Percentiles rank a stretch among this genome's conserved stretches.
Evolutionary conservation across 1,140 invertebrate species (phyloP).

Genomic region (Saccostrea glomerata): DNA sequence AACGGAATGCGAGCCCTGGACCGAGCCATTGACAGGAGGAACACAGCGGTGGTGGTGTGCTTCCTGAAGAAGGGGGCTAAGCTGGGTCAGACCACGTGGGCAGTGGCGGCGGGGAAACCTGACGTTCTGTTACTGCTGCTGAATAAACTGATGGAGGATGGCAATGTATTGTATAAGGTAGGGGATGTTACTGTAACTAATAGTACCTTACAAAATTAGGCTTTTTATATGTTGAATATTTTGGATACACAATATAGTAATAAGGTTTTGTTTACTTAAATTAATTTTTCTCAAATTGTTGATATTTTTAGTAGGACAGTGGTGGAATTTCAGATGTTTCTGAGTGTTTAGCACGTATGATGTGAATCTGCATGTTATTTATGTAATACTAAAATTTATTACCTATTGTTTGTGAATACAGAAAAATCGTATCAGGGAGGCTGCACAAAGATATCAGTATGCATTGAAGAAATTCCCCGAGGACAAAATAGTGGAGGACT

Average conservation of each 20-base stretch:
- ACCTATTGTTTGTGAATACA: constrained; percentile 60
- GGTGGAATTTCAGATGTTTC: too few species aligned
- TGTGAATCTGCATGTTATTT: neutral
- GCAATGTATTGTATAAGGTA: constrained; percentile 91
- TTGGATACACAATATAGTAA: too few species aligned
- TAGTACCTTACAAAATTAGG: neutral
- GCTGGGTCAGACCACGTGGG: constrained; percentile 94
- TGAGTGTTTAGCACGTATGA: neutral
- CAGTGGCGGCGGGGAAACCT: constrained; percentile 94
- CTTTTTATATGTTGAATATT: too few species aligned
- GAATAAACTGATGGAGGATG: constrained; percentile 97
- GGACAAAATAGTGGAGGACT: constrained; percentile 80
- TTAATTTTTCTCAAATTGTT: too few species aligned
- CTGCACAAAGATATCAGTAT: constrained; percentile 96
- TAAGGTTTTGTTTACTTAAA: too few species aligned
- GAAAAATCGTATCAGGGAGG: constrained; percentile 93
- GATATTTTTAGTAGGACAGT: too few species aligned
- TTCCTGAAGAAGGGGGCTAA: constrained; percentile 96
- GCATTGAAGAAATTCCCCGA: constrained; percentile 93
- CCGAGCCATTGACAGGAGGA: constrained; percentile 93
- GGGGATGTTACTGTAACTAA: neutral
- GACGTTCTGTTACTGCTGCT: constrained; percentile 92
- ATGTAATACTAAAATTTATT: neutral
- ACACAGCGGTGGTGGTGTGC: constrained; percentile 92
- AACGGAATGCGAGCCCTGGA: constrained; percentile 96